Conservation (phyloP, 1,140 invertebrate genomes). For the Bombus difficillimus region DNA sequence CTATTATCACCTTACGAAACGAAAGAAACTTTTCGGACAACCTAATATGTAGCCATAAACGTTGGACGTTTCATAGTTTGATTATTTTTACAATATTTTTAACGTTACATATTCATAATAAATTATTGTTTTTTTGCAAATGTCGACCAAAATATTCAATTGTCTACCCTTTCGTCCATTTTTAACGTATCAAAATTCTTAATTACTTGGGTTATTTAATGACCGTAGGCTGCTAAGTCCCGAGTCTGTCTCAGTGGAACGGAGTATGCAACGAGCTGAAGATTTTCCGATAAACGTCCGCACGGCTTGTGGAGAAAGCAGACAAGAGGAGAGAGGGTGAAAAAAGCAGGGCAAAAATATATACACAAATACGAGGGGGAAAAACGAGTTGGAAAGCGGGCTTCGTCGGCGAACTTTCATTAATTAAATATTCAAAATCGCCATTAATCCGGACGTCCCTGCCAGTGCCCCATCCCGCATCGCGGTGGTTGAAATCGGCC, state of each 20-base stretch:
- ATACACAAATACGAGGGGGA: constrained; percentile 2
- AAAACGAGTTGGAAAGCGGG: constrained; percentile 38
- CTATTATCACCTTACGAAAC: no score
- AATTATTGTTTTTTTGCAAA: no score
- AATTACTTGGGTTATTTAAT: not conserved
- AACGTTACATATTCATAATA: no score
- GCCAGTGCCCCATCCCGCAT: constrained; percentile 3
- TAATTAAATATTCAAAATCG: constrained; percentile 77
- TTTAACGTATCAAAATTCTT: not conserved
- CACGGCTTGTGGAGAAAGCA: not conserved
- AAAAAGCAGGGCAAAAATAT: not conserved
- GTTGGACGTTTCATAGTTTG: no score
- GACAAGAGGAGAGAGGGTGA: not conserved
- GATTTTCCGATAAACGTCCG: constrained; percentile 6
- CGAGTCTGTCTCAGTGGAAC: not conserved
- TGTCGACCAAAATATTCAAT: no score
- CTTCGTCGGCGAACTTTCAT: constrained; percentile 53
- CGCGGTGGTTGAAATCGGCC: constrained; percentile 66
- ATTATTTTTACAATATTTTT: no score
- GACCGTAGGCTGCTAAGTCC: not conserved
- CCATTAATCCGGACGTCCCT: constrained; percentile 66
- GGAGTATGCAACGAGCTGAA: not conserved
- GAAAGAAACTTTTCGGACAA: no score
- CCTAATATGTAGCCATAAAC: no score
- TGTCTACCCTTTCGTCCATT: not conserved